Evolutionary conservation across 2,113 vertebrate genomes (phyloP), one percentile per base, ranked within the genome.

Genomic region (Perca fluviatilis): DNA sequence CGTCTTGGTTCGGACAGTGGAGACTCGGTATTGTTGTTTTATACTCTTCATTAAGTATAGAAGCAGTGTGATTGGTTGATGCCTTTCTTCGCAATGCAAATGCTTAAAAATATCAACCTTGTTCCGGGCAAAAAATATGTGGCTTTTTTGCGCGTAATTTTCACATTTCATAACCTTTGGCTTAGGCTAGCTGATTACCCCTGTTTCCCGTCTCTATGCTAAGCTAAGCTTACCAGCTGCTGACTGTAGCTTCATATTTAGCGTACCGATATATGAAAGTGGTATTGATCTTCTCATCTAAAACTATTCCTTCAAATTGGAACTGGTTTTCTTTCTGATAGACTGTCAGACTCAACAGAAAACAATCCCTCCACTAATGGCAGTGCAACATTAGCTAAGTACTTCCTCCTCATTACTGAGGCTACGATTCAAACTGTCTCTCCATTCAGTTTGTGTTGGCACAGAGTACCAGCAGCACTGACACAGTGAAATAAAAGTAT

Each of bases 371-470:
- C 30, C 5, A 21, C 61, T 62, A 68, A 75, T 72, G 56, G 54
- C 79, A 70, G 40, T 23, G 62, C 36, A 58, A 50, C 83, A 84
- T 80, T n/a, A 56, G 62, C 62, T 68, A 83, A 88, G 51, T 77
- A 54, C 85, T 83, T 79, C 77, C 74, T 77, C 57, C 23, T 89
- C 15, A 79, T 87, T 83, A 67, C 69, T 10, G 56, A 63, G 21
- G 70, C 62, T 30, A 18, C 49, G 3, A 30, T 65, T 87, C 76
- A 74, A 87, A 65, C 62, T 65, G 82, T 79, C 84, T 80, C 19
- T 83, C 69, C 9, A 0, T 25, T 23, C 10, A 33, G 87, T 84
- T 89, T 84, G 61, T 68, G 51, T 89, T 91, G 89, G 87, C 85
- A 1, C 21, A 0, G 43, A 30, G 14, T 2, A 1, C 10, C 13